Evolutionary conservation across 37 sponge, comb jelly and placozoan species (phyloP), one percentile per base, ranked within the genome.

Genomic region (Lycopodina hypogea): DNA sequence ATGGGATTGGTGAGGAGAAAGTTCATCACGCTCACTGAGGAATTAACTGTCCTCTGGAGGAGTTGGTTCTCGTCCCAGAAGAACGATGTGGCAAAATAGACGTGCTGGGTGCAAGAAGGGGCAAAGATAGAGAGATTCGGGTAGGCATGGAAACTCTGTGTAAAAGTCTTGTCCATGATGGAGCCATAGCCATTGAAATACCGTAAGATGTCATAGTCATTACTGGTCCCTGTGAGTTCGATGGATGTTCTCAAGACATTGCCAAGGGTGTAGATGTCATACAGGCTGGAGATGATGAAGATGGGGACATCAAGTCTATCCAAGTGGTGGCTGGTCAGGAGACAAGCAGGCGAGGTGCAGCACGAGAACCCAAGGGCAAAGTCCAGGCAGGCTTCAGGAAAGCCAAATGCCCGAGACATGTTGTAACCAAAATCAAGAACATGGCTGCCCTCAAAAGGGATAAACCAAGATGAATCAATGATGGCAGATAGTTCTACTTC

Each of bases 51-150:
- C 9, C 19, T 36, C 1, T 68, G 60, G 26, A 89, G 41, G 17
- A 80, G 52, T 0, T 77, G 77, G 39, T 65, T 77, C 26, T 28
- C 55, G 28, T 60, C 74, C 88, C 88, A 87, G 22, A 92, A 51
- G 2, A 34, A 45, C 0, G 81, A 76, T 33, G 93, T 75, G 36
- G 89, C 86, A 0, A 92, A 65, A 26, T 75, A 92, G 19, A 82
- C 75, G 58, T 92, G 93, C 67, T 92, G 93, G 2, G 68, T 74
- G 68, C 93, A 92, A 29, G 93, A 87, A 11, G 93, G 89, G 23
- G 90, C 57, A 24, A 75, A 84, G 52, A 86, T 64, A 55, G 86
- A 77, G 32, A 84, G 32, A 22, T 68, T 67, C 41, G 66, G 42
- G 42, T 79, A n/a, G 21, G 68, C 7, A 1, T 51, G 36, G 58